Evolutionary conservation across 92 coral and sea anemone genomes (phyloP).

Genomic region (Ricordea florida): DNA sequence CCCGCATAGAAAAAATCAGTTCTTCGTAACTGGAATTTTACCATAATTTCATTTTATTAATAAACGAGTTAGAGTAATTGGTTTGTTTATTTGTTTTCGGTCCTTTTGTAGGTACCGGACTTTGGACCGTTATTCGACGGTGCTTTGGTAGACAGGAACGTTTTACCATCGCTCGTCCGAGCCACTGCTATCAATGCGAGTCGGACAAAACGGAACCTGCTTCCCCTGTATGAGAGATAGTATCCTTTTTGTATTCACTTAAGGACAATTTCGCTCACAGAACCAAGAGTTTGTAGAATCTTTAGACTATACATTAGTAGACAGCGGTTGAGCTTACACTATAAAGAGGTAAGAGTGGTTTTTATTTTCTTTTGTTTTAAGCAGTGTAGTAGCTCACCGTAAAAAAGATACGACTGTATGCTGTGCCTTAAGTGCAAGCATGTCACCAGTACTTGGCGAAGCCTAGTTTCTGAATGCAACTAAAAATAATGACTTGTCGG

Average conservation of each 20-base stretch:
- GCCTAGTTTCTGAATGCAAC: too few relatives aligned
- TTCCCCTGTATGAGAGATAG: constrained; percentile 95
- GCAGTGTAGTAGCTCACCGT: too few relatives aligned
- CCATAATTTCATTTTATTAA: not conserved
- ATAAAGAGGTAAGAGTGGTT: too few relatives aligned
- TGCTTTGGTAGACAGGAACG: constrained; percentile 91
- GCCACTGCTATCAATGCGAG: constrained; percentile 98
- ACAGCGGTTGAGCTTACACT: too few relatives aligned
- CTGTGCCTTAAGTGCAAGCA: too few relatives aligned
- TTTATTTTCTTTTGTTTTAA: too few relatives aligned
- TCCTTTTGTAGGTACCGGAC: constrained; percentile 69
- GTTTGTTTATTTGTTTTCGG: not conserved
- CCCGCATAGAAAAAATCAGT: too few relatives aligned
- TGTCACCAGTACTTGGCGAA: too few relatives aligned
- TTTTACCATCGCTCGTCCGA: constrained; percentile 90
- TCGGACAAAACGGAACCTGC: constrained; percentile 82
- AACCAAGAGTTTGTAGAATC: not conserved
- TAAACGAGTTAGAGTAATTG: not conserved
- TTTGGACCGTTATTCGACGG: constrained; percentile 97
- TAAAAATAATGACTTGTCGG: too few relatives aligned
- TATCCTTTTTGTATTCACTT: constrained; percentile 70
- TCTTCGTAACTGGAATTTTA: not conserved
- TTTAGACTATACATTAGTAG: not conserved
- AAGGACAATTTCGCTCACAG: not conserved
- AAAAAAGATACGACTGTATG: too few relatives aligned